Evolutionary conservation across 2,888 invertebrate genomes (phyloP), one percentile per base, ranked within the genome.

Genomic region (Hartigia nigra): DNA sequence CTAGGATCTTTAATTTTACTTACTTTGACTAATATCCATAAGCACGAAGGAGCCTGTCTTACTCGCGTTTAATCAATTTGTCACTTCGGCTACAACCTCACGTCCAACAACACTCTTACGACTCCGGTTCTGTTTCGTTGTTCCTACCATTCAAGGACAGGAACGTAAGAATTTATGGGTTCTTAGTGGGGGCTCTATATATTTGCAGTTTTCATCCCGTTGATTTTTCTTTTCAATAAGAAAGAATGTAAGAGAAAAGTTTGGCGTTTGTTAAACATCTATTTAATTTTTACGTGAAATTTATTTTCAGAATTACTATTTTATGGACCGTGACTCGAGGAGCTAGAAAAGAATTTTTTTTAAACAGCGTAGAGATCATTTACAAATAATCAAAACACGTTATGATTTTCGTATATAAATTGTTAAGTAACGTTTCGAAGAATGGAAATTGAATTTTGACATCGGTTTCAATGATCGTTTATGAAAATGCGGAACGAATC

Each of bases 71-170:
- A 86, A 86, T 84, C 84, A 85, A 89, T 89, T 90, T 89, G 87
- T 88, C 89, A 90, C 88, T 90, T 87, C 84, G 82, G 82, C 81
- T 85, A 84, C 87, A 83, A 84, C 82, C 86, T 86, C 88, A 88
- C 90, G 88, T 87, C 86, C 86, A 84, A 89, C 89, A 88, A 89
- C 89, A 88, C 89, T 87, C 85, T 84, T 85, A 82, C 87, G 88
- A 89, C 88, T 87, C 87, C 76, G 79, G 55, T 55, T 55, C 55
- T 3, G 23, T 84, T 88, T 79, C 81, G 70, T 55, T 77, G 81
- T 81, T 72, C 72, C 87, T 80, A 77, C 81, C 83, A 82, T 87
- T 84, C 84, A 84, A 76, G 78, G 12, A 31, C 72, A 72, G 72
- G 72, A 3, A 31, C 34, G 55, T 55, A 55, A 55, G 55, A 23